A percentile compares a stretch with the other conserved stretches of the same genome.
Evolutionary conservation across 2,888 invertebrate genomes (phyloP).

Genomic region (Platycheirus albimanus): DNA sequence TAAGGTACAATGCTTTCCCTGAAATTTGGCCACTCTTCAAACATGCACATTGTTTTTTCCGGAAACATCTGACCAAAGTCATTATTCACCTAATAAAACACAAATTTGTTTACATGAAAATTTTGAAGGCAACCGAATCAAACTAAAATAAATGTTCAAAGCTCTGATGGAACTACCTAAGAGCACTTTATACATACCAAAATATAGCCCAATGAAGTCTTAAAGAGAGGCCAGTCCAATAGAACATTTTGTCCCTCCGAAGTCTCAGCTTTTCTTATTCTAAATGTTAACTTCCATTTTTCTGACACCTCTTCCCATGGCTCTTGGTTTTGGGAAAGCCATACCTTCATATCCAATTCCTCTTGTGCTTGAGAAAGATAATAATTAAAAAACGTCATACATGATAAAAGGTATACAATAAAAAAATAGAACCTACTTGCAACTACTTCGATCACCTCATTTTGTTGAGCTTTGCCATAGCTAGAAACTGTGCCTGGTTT

Average conservation of each 20-base stretch:
- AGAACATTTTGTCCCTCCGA: constrained; percentile 23
- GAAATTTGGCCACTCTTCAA: constrained; percentile 4
- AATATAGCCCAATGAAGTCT: constrained; percentile 10
- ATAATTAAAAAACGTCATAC: too few relatives aligned
- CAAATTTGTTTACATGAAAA: background rate
- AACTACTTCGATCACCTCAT: background rate
- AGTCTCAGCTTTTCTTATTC: constrained; percentile 31
- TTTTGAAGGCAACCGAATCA: background rate
- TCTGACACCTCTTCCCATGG: constrained; percentile 36
- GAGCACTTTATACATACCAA: constrained; percentile 2
- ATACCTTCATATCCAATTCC: constrained; percentile 11
- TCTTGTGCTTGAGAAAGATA: background rate
- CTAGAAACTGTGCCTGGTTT: background rate
- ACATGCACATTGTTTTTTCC: background rate
- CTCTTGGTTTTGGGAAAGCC: constrained; percentile 34
- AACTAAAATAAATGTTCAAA: too few relatives aligned
- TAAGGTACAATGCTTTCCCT: background rate
- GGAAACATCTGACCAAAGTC: constrained; percentile 9
- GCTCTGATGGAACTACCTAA: too few relatives aligned
- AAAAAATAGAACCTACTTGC: constrained; percentile 8
- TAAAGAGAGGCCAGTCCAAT: constrained; percentile 28
- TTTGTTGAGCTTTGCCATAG: background rate
- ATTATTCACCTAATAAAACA: constrained; percentile 3
- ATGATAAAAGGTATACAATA: background rate
- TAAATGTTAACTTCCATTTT: constrained; percentile 34